Conservation (phyloP, 2,113 vertebrate genomes). For the Reinhardtius hippoglossoides region DNA sequence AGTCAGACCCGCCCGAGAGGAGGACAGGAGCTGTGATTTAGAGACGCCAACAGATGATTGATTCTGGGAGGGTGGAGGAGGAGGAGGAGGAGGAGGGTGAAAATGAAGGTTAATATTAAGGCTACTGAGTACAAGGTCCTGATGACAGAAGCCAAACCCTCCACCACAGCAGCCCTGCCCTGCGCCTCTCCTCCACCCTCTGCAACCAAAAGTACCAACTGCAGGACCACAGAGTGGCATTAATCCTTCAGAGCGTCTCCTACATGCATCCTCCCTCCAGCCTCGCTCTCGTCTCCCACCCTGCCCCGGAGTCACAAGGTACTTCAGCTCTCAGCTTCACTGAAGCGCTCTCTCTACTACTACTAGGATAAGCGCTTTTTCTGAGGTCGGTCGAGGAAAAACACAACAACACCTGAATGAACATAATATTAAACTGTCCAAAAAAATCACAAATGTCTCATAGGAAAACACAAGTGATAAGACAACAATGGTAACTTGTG, state of each 20-base stretch:
- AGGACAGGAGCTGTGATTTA: slow-evolving; percentile 34
- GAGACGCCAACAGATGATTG: slow-evolving; percentile 35
- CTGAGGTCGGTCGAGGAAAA: slow-evolving; percentile 41
- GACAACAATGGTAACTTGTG: slow-evolving; percentile 20
- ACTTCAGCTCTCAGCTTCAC: slow-evolving; percentile 36
- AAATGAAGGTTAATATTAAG: slow-evolving; percentile 57
- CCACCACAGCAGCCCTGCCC: slow-evolving; percentile 64
- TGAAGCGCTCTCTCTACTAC: slow-evolving; percentile 66
- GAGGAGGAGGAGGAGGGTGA: slow-evolving; percentile 22
- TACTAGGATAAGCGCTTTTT: slow-evolving; percentile 38
- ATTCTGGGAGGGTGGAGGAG: slow-evolving; percentile 15
- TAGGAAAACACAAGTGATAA: slow-evolving; percentile 18
- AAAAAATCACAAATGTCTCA: slow-evolving; percentile 5
- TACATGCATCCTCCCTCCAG: not conserved
- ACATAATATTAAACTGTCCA: slow-evolving; percentile 24
- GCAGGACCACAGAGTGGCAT: slow-evolving; percentile 42
- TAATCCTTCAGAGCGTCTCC: slow-evolving; percentile 36
- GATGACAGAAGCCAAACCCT: slow-evolving; percentile 51
- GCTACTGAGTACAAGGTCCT: slow-evolving; percentile 28
- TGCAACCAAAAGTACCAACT: slow-evolving; percentile 59
- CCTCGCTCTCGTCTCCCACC: slow-evolving; percentile 18
- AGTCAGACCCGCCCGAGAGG: slow-evolving; percentile 45
- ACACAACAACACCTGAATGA: slow-evolving; percentile 28
- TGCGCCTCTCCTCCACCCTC: slow-evolving; percentile 52
- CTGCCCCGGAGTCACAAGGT: slow-evolving; percentile 18